phyloP scores from a whole-genome alignment of 2,113 vertebrate genomes.

The Mellivora capensis region DNA sequence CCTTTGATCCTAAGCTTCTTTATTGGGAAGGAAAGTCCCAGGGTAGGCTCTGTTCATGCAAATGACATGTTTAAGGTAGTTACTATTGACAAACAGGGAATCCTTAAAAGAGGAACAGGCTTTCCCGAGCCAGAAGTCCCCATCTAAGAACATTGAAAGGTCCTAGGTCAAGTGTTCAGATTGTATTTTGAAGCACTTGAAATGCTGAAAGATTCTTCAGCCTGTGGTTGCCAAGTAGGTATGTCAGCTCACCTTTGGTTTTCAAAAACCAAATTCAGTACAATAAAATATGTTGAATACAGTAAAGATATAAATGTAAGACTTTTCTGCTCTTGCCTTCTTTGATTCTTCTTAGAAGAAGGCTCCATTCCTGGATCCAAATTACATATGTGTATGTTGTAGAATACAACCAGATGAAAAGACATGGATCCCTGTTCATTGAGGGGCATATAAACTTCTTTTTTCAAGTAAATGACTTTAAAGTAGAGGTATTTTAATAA shows the following conservation, averaged over 20 bases:
- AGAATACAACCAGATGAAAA: background rate
- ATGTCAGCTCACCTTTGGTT: background rate
- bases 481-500: background rate
- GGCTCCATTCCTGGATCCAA: background rate
- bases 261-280: background rate
- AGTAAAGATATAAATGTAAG: background rate
- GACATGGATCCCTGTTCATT: background rate
- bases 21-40: background rate
- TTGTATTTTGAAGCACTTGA: background rate
- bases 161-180: background rate
- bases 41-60: background rate
- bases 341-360: background rate
- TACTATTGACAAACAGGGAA: background rate
- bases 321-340: background rate
- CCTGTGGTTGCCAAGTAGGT: background rate
- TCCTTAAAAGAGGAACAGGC: background rate
- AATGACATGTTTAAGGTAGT: background rate
- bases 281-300: background rate
- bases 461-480: background rate
- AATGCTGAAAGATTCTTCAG: background rate
- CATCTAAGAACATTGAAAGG: background rate
- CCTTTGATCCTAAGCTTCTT: background rate
- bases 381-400: fast-evolving
- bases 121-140: background rate
- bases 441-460: background rate